Evolutionary conservation across 30 jellyfish, hydroid and myxozoan genomes (phyloP), one percentile per base, ranked within the genome.

Genomic region (Phacellophora camtschatica): DNA sequence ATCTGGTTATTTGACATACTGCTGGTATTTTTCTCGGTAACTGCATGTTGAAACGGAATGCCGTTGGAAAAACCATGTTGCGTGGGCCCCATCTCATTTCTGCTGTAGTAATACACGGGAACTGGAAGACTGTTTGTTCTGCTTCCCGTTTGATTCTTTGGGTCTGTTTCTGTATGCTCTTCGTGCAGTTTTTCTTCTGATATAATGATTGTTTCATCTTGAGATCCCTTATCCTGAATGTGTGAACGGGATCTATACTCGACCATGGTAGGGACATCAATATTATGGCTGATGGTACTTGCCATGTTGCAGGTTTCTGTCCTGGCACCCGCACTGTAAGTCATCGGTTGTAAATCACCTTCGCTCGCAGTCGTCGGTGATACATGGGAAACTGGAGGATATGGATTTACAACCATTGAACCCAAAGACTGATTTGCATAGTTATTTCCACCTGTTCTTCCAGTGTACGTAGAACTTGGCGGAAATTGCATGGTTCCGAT

Each of bases 51-150:
- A n/a, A n/a, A n/a, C n/a, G n/a, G n/a, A n/a, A n/a, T n/a, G n/a
- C n/a, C n/a, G n/a, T n/a, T n/a, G n/a, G n/a, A n/a, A n/a, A n/a
- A n/a, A 0, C 30, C 74, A 20, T 61, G 49, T 20, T 6, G 36
- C 13, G 19, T 1, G 4, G 49, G 25, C 2, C 42, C 49, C 19
- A 42, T 25, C 12, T 46, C 27, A 15, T 71, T 46, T 19, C 57
- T 71, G 57, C 84, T 71, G 35, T 20, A 71, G 63, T 71, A 71
- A 34, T 71, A 71, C n/a, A 71, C 25, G 4, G 84, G 84, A 45
- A 71, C 73, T 15, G 84, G 84, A 16, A 71, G 37, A 29, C 70
- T 58, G 20, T 28, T 34, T 8, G 63, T 25, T 24, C 16, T 71
- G 2, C 2, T 63, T 15, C 33, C 20, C n/a, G 33, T 61, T 5